Evolutionary conservation across 2,888 invertebrate genomes (phyloP), one percentile per base, ranked within the genome.

Genomic region (Netelia inedita): DNA sequence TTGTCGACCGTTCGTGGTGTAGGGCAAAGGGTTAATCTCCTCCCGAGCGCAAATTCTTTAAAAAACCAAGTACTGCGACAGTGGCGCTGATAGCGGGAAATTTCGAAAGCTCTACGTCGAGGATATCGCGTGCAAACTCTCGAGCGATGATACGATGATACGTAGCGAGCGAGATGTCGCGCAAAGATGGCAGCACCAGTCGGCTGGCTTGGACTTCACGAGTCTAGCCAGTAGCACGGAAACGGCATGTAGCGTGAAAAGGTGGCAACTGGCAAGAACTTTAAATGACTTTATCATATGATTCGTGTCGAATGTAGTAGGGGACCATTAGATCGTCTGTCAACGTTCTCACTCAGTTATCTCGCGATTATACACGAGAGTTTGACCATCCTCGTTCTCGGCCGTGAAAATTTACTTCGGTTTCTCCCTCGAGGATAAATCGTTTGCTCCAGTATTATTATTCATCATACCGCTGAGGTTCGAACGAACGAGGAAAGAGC

Each of bases 361-460:
- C 89, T 90, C 91, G 92, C 90, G 91, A 91, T 92, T 92, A 92
- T 92, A 90, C 91, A 89, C 91, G 88, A 89, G 90, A 91, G 90
- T 87, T 90, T 83, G 89, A 91, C 88, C 88, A 85, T 80, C 71
- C 78, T 68, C 82, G 73, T 81, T 82, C 81, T 68, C 85, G 81
- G 73, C 84, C 85, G 85, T 85, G 82, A 85, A 85, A 78, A 69
- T 61, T 76, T 61, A 61, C 55, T 79, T 63, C 28, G 28, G 28
- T 19, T 57, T 57, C 57, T 57, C 57, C 9, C 9, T 16, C 16
- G 16, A 57, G 69, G 71, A 73, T 78, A 65, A 65, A 63, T 50
- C 21, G 41, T 55, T 14, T n/a, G 10, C 46, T 21, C 41, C 41
- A 21, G n/a, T 78, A 69, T 76, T 73, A 72, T 80, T 73, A 71